Percentiles rank a stretch among this genome's conserved stretches.
These are phyloP conservation scores for Phaedon cochleariae DNA, from an alignment of 2,888 invertebrate species.

Conservation along the genomic window DNA sequence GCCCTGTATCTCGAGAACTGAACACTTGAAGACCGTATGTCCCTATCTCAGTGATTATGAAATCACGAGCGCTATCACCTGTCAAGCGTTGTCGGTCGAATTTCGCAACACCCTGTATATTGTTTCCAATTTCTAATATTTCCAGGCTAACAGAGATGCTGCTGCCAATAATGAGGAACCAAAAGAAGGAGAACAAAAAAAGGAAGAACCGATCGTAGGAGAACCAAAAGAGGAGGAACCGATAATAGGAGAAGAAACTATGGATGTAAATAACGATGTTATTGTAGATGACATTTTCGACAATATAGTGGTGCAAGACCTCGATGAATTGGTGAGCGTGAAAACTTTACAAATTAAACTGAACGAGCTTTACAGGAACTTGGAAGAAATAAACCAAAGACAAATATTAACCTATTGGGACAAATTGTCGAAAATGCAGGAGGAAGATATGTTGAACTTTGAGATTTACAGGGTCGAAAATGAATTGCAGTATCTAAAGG, in stretches of 20 bases:
- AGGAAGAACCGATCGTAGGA: background rate
- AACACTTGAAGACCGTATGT: too few relatives aligned
- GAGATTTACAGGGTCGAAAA: slow-evolving; percentile 32
- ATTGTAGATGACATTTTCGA: slow-evolving; percentile 35
- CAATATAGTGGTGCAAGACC: background rate
- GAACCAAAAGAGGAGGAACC: background rate
- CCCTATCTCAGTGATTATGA: too few relatives aligned
- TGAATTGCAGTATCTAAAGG: slow-evolving; percentile 30
- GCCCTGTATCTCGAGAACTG: too few relatives aligned
- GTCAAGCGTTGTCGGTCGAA: too few relatives aligned
- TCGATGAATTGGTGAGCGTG: slow-evolving; percentile 20
- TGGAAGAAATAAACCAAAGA: background rate
- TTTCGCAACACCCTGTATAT: too few relatives aligned
- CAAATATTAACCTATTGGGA: background rate
- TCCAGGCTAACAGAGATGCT: too few relatives aligned
- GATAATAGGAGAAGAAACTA: slow-evolving; percentile 10
- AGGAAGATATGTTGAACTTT: slow-evolving; percentile 19
- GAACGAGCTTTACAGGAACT: background rate
- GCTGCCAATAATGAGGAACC: too few relatives aligned
- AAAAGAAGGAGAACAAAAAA: too few relatives aligned
- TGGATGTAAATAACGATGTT: slow-evolving; percentile 7
- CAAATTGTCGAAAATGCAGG: slow-evolving; percentile 11
- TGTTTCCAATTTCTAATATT: too few relatives aligned
- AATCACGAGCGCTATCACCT: too few relatives aligned
- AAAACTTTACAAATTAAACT: slow-evolving; percentile 21